Evolutionary conservation across 2,888 invertebrate species (phyloP).

Genomic region (Graphium colonna): DNA sequence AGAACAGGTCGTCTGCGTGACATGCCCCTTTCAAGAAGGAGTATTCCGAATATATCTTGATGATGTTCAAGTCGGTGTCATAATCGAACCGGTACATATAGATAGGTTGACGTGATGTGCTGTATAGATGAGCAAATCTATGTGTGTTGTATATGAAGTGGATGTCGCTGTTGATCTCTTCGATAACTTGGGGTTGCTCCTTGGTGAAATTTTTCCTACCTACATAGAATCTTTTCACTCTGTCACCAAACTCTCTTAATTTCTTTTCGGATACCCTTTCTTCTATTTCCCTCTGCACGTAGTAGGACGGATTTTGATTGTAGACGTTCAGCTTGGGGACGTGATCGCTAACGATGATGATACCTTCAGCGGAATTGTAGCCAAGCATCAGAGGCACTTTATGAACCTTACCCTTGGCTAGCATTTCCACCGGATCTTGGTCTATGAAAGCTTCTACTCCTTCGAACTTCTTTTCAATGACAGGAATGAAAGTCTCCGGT

Average conservation of each 20-base stretch:
- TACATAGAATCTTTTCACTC: constrained; percentile 48
- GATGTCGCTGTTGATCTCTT: constrained; percentile 41
- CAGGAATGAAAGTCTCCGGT: constrained; percentile 49
- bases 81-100: constrained; percentile 54
- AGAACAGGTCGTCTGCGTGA: constrained; percentile 73
- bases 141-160: constrained; percentile 46
- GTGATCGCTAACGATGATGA: constrained; percentile 38
- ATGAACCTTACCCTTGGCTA: constrained; percentile 38
- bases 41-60: constrained; percentile 39
- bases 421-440: constrained; percentile 39
- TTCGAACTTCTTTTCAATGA: constrained; percentile 48
- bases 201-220: constrained; percentile 37
- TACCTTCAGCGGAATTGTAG: constrained; percentile 54
- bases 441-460: constrained; percentile 45
- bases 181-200: constrained; percentile 35
- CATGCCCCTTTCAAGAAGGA: constrained; percentile 50
- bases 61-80: constrained; percentile 47
- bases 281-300: constrained; percentile 46
- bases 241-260: constrained; percentile 41
- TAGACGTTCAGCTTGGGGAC: constrained; percentile 35
- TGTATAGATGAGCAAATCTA: constrained; percentile 46
- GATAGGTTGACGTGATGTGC: constrained; percentile 31
- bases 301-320: constrained; percentile 42
- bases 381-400: constrained; percentile 52
- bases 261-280: constrained; percentile 35